These are phyloP conservation scores for Pelusios castaneus DNA, from an alignment of 2,113 vertebrate species.

Conservation along the genomic window DNA sequence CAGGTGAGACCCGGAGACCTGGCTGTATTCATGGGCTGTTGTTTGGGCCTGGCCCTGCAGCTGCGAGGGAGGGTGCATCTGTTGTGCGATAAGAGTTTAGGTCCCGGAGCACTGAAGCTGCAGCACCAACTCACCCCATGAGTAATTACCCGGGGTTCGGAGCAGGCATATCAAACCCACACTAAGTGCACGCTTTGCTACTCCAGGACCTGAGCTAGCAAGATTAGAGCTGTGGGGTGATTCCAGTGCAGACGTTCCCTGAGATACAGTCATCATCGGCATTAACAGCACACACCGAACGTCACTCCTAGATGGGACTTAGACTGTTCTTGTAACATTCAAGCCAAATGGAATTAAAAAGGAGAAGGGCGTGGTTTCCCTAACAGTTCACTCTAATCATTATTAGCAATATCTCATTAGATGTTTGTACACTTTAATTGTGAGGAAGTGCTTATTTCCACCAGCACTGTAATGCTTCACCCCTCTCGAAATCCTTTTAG, in stretches of 20 bases:
- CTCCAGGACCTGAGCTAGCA: neutral
- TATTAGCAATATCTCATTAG: neutral
- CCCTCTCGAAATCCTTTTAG: neutral
- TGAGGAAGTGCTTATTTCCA: neutral
- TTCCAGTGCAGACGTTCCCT: neutral
- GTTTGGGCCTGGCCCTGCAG: neutral
- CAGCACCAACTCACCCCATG: neutral
- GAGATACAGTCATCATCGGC: neutral
- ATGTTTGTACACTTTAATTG: neutral
- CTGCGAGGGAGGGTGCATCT: neutral
- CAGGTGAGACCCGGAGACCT: neutral
- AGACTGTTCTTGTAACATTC: neutral
- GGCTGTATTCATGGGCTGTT: neutral
- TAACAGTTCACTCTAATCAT: neutral
- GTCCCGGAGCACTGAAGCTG: neutral
- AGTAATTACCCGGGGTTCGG: neutral
- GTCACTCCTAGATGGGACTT: neutral
- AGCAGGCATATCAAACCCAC: no score
- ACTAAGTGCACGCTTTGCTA: neutral
- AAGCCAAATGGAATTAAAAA: neutral
- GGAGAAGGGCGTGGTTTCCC: neutral
- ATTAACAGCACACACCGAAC: neutral
- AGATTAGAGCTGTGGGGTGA: neutral
- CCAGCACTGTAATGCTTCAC: neutral
- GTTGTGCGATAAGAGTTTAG: neutral